These are phyloP conservation scores for Sardina pilchardus DNA, from an alignment of 2,113 vertebrate genomes.

Conservation along the genomic window DNA sequence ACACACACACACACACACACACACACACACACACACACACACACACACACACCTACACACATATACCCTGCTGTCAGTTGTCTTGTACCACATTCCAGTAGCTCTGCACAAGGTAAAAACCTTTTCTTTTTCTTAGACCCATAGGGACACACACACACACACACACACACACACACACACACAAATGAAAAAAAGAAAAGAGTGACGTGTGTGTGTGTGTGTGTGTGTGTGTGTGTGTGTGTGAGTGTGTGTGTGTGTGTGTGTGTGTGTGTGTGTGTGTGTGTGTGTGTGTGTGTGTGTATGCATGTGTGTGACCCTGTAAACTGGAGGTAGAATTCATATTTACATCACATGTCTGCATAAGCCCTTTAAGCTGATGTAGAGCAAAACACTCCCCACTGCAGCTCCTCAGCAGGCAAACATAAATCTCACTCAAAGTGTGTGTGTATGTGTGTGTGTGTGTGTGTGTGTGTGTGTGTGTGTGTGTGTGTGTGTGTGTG, in stretches of 20 bases:
- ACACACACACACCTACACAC: not conserved
- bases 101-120: not conserved
- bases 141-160: not conserved
- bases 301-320: slow-evolving; percentile 46
- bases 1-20: not conserved
- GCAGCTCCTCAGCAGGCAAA: slow-evolving; percentile 16
- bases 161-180: too few species aligned
- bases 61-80: not conserved
- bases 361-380: too few species aligned
- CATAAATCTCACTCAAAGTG: slow-evolving; percentile 44
- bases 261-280: slow-evolving; percentile 46
- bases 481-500: not conserved
- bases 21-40: not conserved
- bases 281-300: slow-evolving; percentile 34
- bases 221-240: slow-evolving; percentile 43
- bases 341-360: too few species aligned
- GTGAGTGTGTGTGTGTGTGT: slow-evolving; percentile 50
- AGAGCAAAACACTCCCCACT: too few species aligned
- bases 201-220: not conserved
- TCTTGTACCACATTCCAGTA: not conserved
- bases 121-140: not conserved
- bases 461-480: not conserved
- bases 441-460: not conserved
- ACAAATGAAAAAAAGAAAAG: too few species aligned
- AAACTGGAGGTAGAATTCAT: too few species aligned